phyloP scores from a whole-genome alignment of 2,113 vertebrate genomes.

The Anolis carolinensis region DNA sequence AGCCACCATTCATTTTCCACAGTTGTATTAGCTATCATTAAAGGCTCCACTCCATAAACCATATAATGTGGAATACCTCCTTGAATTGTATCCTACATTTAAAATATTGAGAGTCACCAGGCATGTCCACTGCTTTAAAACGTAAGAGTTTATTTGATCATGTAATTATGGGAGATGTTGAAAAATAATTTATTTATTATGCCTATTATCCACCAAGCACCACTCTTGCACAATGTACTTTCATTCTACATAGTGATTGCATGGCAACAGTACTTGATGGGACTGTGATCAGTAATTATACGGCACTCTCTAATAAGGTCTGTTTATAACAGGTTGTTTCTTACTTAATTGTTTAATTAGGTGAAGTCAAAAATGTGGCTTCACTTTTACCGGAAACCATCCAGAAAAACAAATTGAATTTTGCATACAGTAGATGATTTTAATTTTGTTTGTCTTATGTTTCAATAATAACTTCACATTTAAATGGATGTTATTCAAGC shows the following conservation, averaged over 20 bases:
- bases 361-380: neutral
- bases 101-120: neutral
- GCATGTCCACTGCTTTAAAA: conserved; percentile 1
- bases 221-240: neutral
- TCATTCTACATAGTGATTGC: conserved; percentile 16
- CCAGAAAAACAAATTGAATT: rapidly evolving
- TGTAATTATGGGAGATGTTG: conserved; percentile 7
- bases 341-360: conserved; percentile 28
- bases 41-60: neutral
- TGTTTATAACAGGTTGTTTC: conserved; percentile 17
- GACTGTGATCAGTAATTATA: neutral
- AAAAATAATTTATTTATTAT: conserved; percentile 21
- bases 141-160: conserved; percentile 10
- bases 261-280: conserved; percentile 18
- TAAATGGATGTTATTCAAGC: conserved; percentile 17
- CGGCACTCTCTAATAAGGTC: conserved; percentile 17
- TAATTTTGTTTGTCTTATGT: neutral
- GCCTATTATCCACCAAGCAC: neutral
- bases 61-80: neutral
- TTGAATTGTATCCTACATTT: conserved; percentile 3
- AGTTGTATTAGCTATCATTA: neutral
- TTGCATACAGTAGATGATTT: neutral
- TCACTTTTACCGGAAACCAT: rapidly evolving
- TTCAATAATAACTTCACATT: conserved; percentile 15
- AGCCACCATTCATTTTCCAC: neutral